Base-by-base conservation (phyloP, 2,113 vertebrate species). In the Hydrochoerus hydrochaeris region DNA sequence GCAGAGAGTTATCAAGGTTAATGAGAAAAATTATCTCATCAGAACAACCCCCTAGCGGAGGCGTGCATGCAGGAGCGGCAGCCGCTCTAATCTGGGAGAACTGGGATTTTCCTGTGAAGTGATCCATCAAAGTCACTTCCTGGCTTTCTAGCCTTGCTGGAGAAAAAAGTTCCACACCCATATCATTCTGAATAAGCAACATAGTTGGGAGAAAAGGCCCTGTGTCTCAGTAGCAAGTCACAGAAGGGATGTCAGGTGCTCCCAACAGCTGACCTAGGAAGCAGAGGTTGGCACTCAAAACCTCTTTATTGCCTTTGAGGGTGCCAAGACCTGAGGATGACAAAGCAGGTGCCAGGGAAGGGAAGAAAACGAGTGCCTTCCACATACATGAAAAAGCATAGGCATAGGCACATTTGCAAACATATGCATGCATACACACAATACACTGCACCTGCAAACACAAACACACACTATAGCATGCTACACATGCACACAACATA, bases 21-120 rank as follows among this genome's bases (percentile, higher is more conserved):
- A 99, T 99, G 99, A 99, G 99, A 99, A 99, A 99, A 99, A 99
- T 99, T 99, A 99, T 99, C 99, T 99, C 99, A 98, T 99, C 99
- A 98, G 98, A 98, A 96, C 98, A 99, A 98, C 88, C 98, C 97
- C 98, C 94, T 98, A 96, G 97, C 95, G 98, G 98, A 97, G 92
- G 97, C 88, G 32, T 26, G 75, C 94, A 91, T 97, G 98, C 98
- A 97, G 94, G 97, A 97, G 98, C 98, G 96, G 97, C 97, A 98
- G 99, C 99, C 98, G 97, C 97, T 67, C 98, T 99, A 99, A 99
- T 99, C 99, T 99, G 98, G 96, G 95, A 98, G 98, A 94, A 98
- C 98, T 97, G 95, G 78, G 98, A 98, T 99, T 98, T 98, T 93
- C 82, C 98, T 98, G 98, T 98, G 98, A 91, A 98, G 98, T 62